phyloP scores from a whole-genome alignment of 2,797 vertebrate genomes.

The Mycteria americana region DNA sequence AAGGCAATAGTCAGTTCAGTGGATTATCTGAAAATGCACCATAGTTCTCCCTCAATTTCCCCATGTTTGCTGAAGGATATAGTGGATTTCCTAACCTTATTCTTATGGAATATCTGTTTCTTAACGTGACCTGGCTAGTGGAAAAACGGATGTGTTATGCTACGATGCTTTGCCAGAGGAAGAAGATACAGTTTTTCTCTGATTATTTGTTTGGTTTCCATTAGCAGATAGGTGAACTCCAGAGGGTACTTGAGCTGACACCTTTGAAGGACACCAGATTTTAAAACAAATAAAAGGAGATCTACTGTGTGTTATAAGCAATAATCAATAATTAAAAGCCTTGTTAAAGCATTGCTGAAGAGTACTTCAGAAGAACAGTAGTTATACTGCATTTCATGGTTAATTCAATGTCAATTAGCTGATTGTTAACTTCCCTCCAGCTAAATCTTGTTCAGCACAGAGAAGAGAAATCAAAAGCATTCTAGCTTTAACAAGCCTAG shows the following conservation, averaged over 20 bases:
- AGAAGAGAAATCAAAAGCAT: constrained; percentile 92
- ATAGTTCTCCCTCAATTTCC: neutral
- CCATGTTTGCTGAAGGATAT: neutral
- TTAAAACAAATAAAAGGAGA: constrained; percentile 75
- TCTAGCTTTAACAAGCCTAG: constrained; percentile 91
- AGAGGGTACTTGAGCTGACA: neutral
- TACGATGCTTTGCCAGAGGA: neutral
- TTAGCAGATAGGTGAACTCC: neutral
- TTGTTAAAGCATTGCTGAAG: constrained; percentile 78
- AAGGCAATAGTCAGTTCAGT: neutral
- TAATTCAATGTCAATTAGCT: constrained; percentile 99
- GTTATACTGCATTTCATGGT: constrained; percentile 94
- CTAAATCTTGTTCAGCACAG: constrained; percentile 84
- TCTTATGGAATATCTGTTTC: neutral
- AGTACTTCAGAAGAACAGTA: constrained; percentile 83
- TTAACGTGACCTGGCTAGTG: neutral
- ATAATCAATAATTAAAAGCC: constrained; percentile 84
- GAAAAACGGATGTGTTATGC: neutral
- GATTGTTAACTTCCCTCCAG: constrained; percentile 97
- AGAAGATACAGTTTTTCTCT: neutral
- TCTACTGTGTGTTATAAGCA: constrained; percentile 75
- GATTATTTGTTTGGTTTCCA: neutral
- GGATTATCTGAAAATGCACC: neutral
- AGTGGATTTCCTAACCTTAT: neutral
- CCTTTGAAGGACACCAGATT: constrained; percentile 71